These are phyloP conservation scores for Tapirus terrestris DNA, from an alignment of 2,113 vertebrate genomes.

Conservation along the genomic window DNA sequence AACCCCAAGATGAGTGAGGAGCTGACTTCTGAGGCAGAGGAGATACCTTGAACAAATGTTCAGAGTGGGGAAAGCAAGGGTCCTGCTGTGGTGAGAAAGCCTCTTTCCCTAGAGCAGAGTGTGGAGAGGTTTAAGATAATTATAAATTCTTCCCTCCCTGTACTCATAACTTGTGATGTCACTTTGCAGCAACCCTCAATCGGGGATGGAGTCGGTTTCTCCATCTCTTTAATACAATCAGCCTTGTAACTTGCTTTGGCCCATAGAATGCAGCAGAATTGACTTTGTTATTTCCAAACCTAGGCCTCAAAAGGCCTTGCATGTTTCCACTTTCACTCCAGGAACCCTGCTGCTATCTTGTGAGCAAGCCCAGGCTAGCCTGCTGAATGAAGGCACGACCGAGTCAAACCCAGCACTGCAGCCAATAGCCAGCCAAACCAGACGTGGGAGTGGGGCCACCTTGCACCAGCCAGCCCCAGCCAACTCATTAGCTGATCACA, in stretches of 20 bases:
- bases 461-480: not conserved
- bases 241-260: not conserved
- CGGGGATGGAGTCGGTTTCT: not conserved
- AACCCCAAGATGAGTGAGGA: not conserved
- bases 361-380: not conserved
- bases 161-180: not conserved
- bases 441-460: not conserved
- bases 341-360: not conserved
- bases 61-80: not conserved
- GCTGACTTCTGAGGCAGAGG: not conserved
- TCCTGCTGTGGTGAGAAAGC: not conserved
- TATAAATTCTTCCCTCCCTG: not conserved
- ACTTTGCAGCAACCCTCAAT: not conserved
- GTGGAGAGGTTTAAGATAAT: not conserved
- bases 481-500: not conserved
- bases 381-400: not conserved
- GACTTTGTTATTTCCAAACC: not conserved
- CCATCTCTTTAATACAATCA: not conserved
- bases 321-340: not conserved
- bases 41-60: not conserved
- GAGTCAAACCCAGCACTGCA: not conserved
- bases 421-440: not conserved
- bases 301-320: not conserved
- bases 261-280: not conserved
- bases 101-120: not conserved